phyloP scores from a whole-genome alignment of 2,888 invertebrate species.

The Luffia ferchaultella region DNA sequence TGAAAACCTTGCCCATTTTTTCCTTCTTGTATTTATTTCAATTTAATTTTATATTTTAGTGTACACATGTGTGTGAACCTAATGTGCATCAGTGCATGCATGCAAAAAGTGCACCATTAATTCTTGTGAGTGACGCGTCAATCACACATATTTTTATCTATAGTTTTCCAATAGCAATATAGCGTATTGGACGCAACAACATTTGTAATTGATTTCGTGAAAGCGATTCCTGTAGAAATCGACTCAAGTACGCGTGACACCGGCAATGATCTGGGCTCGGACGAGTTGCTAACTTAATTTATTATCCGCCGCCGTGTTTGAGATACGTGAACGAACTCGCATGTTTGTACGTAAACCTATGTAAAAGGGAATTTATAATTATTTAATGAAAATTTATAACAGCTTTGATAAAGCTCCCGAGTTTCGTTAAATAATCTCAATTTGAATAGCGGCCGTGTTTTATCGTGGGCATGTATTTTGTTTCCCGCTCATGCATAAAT shows the following conservation, averaged over 20 bases:
- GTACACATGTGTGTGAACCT: no score
- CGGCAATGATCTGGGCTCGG: background rate
- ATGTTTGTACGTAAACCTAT: background rate
- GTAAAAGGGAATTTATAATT: background rate
- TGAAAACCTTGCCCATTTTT: no score
- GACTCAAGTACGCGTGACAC: background rate
- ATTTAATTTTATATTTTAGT: no score
- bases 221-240: no score
- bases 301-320: constrained; percentile 55
- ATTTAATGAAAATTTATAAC: background rate
- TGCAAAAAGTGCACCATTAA: no score
- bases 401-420: background rate
- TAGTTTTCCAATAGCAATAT: no score
- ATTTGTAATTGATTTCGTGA: no score
- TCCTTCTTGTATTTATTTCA: no score
- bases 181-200: no score
- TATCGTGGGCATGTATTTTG: background rate
- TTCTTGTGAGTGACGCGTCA: no score
- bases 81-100: no score
- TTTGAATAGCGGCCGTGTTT: background rate
- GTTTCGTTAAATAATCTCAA: background rate
- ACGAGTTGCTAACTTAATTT: constrained; percentile 57
- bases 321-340: constrained; percentile 31
- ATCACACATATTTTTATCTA: no score
- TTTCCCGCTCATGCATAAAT: background rate